Evolutionary conservation across 2,113 vertebrate species (phyloP).

Genomic region (Podarcis raffonei): DNA sequence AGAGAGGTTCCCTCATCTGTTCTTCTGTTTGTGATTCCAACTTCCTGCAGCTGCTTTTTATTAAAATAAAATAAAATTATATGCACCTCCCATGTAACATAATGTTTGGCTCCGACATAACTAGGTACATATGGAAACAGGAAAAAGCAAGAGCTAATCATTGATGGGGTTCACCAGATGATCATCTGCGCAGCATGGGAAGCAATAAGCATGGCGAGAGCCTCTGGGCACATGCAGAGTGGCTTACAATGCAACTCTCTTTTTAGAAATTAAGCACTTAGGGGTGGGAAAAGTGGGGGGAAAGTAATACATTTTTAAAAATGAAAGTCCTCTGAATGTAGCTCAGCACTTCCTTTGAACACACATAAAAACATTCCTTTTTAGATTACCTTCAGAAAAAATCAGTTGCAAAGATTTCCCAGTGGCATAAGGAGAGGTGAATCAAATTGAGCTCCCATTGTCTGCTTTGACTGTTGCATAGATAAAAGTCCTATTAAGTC

Average conservation of each 20-base stretch:
- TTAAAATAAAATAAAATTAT: neutral
- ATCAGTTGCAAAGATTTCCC: slow-evolving; percentile 35
- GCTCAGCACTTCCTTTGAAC: neutral
- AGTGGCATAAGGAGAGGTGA: slow-evolving; percentile 33
- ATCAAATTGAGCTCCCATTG: slow-evolving; percentile 53
- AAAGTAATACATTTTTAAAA: neutral
- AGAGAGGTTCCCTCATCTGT: neutral
- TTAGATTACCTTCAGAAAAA: slow-evolving; percentile 18
- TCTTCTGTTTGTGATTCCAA: neutral
- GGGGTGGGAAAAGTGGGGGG: too few species aligned
- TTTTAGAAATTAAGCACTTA: slow-evolving; percentile 15
- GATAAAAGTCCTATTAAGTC: slow-evolving; percentile 74
- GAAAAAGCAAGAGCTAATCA: neutral
- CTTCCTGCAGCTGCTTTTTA: neutral
- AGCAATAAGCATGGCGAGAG: neutral
- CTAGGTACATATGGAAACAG: neutral
- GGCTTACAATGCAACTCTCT: neutral
- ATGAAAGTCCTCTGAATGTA: neutral
- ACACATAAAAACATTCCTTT: slow-evolving; percentile 27
- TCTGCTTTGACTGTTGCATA: slow-evolving; percentile 46
- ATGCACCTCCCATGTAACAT: neutral
- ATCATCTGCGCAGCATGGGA: neutral
- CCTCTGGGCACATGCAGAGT: neutral
- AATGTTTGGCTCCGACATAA: neutral
- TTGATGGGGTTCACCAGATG: neutral